phyloP scores from a whole-genome alignment of 1,140 invertebrate species.

The Zaprionus taronus region DNA sequence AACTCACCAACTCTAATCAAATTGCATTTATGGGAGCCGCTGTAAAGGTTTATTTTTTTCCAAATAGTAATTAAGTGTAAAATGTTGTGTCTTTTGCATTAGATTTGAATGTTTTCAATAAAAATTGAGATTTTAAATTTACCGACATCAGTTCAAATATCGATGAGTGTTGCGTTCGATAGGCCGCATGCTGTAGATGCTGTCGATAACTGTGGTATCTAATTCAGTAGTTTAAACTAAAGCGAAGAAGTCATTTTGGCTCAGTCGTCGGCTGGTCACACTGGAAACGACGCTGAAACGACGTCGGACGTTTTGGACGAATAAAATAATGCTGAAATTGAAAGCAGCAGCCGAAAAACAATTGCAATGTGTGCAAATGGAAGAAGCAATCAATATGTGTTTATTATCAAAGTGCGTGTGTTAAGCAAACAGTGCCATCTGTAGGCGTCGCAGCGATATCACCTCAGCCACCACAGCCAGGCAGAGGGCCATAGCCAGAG shows the following conservation, averaged over 20 bases:
- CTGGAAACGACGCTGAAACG: slow-evolving; percentile 44
- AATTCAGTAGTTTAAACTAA: background rate
- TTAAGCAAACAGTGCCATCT: slow-evolving; percentile 47
- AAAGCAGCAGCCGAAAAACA: slow-evolving; percentile 50
- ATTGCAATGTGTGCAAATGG: slow-evolving; percentile 56
- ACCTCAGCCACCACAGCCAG: slow-evolving; percentile 34
- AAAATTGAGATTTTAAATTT: slow-evolving; percentile 6
- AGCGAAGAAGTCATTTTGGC: background rate
- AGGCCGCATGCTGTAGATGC: background rate
- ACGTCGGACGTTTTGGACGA: slow-evolving; percentile 45
- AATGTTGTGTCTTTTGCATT: slow-evolving; percentile 18
- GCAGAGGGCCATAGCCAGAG: slow-evolving; percentile 38
- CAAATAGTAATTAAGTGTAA: slow-evolving; percentile 38
- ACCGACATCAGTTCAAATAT: background rate
- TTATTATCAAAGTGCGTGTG: slow-evolving; percentile 50
- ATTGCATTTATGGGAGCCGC: slow-evolving; percentile 45
- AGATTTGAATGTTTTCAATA: slow-evolving; percentile 14
- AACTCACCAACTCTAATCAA: slow-evolving; percentile 4
- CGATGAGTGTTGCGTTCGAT: background rate
- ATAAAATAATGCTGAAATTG: slow-evolving; percentile 53
- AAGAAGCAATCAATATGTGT: slow-evolving; percentile 49
- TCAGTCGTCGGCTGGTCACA: slow-evolving; percentile 22
- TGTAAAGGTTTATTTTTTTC: slow-evolving; percentile 18
- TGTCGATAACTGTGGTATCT: slow-evolving; percentile 3
- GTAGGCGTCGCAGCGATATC: slow-evolving; percentile 37